These are phyloP conservation scores for Leptinotarsa defecta DNA, from an alignment of 1,140 invertebrate species.

Conservation along the genomic window DNA sequence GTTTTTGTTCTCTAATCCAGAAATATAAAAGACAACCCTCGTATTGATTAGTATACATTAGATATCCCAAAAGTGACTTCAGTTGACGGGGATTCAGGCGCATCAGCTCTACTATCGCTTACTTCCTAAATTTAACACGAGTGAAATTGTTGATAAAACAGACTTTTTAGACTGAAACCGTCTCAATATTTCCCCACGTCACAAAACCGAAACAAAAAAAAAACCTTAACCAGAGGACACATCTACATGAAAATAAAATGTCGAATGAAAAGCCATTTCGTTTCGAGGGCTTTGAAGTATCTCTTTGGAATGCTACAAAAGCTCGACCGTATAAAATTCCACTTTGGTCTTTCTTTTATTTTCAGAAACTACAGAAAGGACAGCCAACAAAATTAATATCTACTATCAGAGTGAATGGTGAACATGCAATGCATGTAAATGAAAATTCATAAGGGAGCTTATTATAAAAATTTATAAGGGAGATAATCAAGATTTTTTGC, in stretches of 20 bases:
- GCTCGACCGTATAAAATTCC: conserved; percentile 37
- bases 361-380: conserved; percentile 2
- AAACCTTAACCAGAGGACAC: conserved; percentile 1
- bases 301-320: conserved; percentile 38
- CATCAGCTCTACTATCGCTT: no score
- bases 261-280: conserved; percentile 36
- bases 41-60: no score
- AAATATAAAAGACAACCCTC: no score
- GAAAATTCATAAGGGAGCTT: not conserved
- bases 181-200: no score
- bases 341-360: conserved; percentile 30
- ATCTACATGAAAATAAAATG: conserved; percentile 35
- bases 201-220: not conserved
- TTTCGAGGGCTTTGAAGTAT: conserved; percentile 39
- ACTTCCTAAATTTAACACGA: no score
- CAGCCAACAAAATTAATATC: conserved; percentile 7
- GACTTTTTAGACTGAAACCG: no score
- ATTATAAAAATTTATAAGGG: not conserved
- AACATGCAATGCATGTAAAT: not conserved
- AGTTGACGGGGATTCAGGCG: no score
- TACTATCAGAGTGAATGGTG: not conserved
- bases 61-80: no score
- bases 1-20: no score
- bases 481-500: no score
- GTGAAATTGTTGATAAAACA: no score